Conservation (phyloP, 2,888 invertebrate species). For the Macrosiphum euphorbiae region DNA sequence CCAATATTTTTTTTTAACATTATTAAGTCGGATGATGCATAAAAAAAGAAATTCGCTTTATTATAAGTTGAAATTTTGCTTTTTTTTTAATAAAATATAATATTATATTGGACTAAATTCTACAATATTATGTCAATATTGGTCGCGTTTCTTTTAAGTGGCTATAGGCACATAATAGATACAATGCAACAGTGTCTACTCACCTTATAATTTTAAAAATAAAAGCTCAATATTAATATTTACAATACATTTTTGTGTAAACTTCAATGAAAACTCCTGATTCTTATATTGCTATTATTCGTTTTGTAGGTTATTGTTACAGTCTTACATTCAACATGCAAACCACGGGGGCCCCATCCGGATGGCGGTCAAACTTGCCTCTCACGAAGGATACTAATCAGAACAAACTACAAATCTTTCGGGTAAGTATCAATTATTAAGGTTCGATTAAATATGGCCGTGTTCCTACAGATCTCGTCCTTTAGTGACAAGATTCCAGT, state of each 20-base stretch:
- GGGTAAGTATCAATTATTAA: too few relatives aligned
- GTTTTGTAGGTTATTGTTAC: not conserved
- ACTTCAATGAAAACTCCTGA: not conserved
- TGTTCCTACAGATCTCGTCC: too few relatives aligned
- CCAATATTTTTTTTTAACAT: not conserved
- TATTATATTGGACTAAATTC: not conserved
- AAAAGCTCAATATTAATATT: not conserved
- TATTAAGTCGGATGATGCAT: not conserved
- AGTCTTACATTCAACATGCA: too few relatives aligned
- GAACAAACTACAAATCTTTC: too few relatives aligned
- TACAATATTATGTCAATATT: not conserved
- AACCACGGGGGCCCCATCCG: too few relatives aligned
- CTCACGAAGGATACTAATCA: too few relatives aligned
- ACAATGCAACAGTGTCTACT: not conserved
- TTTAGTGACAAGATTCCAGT: too few relatives aligned
- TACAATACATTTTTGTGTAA: not conserved
- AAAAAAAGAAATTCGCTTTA: not conserved
- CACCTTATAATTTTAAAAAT: not conserved
- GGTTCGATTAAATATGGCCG: too few relatives aligned
- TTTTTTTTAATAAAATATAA: not conserved
- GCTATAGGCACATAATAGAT: not conserved
- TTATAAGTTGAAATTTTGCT: not conserved
- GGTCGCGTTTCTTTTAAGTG: not conserved
- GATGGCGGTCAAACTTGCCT: too few relatives aligned
- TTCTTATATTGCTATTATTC: not conserved